These are phyloP conservation scores for Philopedon plagiatum DNA, from an alignment of 2,888 invertebrate genomes.

Conservation along the genomic window DNA sequence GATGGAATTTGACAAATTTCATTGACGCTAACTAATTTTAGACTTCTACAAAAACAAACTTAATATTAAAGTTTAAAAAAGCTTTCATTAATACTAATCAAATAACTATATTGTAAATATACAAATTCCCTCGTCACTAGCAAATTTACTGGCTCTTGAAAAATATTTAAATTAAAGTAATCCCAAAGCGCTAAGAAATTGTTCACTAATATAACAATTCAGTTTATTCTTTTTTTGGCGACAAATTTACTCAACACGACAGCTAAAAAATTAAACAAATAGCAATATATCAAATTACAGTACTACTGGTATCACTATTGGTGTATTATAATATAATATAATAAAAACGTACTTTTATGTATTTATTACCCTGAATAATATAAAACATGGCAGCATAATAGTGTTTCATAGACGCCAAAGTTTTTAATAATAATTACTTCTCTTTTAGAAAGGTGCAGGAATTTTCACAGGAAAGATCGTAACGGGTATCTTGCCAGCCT, in stretches of 20 bases:
- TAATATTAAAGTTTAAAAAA: too few relatives aligned
- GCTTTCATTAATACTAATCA: too few relatives aligned
- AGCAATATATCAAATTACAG: slow-evolving; percentile 15
- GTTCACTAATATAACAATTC: neutral
- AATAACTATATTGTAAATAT: too few relatives aligned
- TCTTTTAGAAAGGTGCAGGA: slow-evolving; percentile 67
- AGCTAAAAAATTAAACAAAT: neutral
- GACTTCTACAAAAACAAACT: too few relatives aligned
- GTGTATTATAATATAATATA: slow-evolving; percentile 3
- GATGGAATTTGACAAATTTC: too few relatives aligned
- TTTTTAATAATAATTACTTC: slow-evolving; percentile 13
- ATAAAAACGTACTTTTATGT: slow-evolving; percentile 21
- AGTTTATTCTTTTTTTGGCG: neutral
- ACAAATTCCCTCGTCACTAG: too few relatives aligned
- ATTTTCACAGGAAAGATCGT: slow-evolving; percentile 65
- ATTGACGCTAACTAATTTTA: too few relatives aligned
- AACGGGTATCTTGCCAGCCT: slow-evolving; percentile 64
- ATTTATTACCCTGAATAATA: slow-evolving; percentile 20
- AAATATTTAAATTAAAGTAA: too few relatives aligned
- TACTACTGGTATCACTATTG: slow-evolving; percentile 5
- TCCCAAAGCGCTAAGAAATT: too few relatives aligned
- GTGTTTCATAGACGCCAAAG: neutral
- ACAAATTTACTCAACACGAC: neutral
- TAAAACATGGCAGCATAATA: neutral
- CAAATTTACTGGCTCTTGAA: too few relatives aligned